phyloP scores from a whole-genome alignment of 2,113 vertebrate species.

The Cricetomys ansorgei region DNA sequence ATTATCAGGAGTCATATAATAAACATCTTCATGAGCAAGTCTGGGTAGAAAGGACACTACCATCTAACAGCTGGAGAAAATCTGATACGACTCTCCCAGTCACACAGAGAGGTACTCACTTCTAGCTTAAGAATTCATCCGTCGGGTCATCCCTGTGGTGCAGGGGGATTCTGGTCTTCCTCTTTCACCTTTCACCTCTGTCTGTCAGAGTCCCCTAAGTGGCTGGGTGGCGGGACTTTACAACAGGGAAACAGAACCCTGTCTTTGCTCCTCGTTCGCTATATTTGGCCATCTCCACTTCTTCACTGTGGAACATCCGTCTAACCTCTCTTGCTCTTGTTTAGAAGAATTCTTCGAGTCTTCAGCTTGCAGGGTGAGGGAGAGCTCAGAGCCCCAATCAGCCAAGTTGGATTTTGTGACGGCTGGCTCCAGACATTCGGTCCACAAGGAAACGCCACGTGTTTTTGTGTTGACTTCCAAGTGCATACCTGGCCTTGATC shows the following conservation, averaged over 20 bases:
- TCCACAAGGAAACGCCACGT: background rate
- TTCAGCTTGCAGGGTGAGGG: background rate
- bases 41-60: background rate
- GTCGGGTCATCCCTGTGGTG: background rate
- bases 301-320: background rate
- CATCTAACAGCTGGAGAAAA: background rate
- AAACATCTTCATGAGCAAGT: conserved; percentile 39
- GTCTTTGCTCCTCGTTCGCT: background rate
- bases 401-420: background rate
- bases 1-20: background rate
- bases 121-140: background rate
- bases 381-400: background rate
- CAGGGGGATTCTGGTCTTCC: background rate
- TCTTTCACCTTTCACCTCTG: background rate
- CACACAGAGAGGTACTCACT: background rate
- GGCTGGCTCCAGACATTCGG: background rate
- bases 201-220: background rate
- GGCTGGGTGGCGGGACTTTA: background rate
- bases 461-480: background rate
- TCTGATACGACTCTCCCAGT: background rate
- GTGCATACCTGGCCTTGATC: conserved; percentile 46
- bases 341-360: background rate
- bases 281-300: background rate
- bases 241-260: background rate
- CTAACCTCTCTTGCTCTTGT: background rate